Conservation (phyloP, 1,140 invertebrate genomes). For the Brachionus rubens region DNA sequence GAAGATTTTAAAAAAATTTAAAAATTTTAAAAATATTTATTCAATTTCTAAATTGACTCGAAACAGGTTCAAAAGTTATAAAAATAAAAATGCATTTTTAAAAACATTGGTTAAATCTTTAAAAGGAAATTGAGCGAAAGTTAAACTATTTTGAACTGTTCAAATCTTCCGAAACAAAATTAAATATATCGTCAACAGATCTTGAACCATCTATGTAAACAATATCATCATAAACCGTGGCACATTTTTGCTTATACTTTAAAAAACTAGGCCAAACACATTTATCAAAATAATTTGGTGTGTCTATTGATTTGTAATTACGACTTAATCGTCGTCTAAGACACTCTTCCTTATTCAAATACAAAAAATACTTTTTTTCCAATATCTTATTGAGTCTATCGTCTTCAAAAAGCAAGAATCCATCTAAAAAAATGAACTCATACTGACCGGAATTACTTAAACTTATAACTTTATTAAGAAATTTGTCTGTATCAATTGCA, state of each 20-base stretch:
- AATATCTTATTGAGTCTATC: not conserved
- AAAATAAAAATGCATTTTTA: too few species aligned
- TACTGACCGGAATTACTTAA: not conserved
- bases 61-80: too few species aligned
- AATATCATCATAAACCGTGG: not conserved
- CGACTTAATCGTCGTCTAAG: not conserved
- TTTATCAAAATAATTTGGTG: slow-evolving; percentile 16
- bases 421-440: not conserved
- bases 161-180: not conserved
- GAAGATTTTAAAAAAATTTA: too few species aligned
- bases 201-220: not conserved
- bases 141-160: not conserved
- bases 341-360: not conserved
- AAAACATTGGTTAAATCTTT: too few species aligned
- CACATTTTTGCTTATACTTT: slow-evolving; percentile 10
- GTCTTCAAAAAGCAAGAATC: not conserved
- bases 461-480: not conserved
- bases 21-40: too few species aligned
- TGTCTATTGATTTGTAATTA: not conserved
- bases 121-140: too few species aligned
- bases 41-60: too few species aligned
- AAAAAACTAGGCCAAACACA: not conserved
- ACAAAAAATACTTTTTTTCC: not conserved
- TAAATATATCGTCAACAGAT: not conserved
- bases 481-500: not conserved